These are phyloP conservation scores for Heptranchias perlo DNA, from an alignment of 2,113 vertebrate genomes.

Conservation along the genomic window DNA sequence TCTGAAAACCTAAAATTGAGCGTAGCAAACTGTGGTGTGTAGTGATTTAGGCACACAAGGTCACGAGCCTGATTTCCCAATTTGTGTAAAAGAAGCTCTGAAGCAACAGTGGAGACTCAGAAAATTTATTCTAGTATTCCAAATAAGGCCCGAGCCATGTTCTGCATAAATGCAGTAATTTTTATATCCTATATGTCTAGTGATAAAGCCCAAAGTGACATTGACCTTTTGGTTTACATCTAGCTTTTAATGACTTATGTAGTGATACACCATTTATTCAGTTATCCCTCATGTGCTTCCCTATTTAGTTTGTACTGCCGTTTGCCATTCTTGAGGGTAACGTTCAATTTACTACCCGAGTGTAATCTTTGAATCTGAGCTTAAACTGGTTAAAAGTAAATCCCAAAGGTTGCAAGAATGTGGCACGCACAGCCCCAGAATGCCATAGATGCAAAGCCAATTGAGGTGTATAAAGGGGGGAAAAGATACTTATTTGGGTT, in stretches of 20 bases:
- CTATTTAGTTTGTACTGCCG: background rate
- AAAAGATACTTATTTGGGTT: background rate
- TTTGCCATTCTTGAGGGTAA: background rate
- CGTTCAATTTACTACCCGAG: background rate
- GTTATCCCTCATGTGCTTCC: background rate
- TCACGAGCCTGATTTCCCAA: too few species aligned
- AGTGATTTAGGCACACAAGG: too few species aligned
- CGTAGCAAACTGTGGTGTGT: too few species aligned
- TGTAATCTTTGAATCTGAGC: background rate
- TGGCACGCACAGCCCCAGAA: background rate
- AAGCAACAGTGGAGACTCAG: too few species aligned
- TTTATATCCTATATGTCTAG: too few species aligned
- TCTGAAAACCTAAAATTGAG: too few species aligned
- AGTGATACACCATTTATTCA: background rate
- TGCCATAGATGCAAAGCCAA: background rate
- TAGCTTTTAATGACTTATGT: background rate
- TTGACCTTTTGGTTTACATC: background rate
- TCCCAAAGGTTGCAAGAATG: background rate
- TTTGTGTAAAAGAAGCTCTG: too few species aligned
- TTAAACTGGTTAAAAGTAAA: background rate
- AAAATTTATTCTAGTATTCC: too few species aligned
- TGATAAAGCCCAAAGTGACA: background rate
- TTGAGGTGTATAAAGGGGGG: background rate
- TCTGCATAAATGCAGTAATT: too few species aligned
- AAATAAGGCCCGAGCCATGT: too few species aligned